Evolutionary conservation across 2,888 invertebrate species (phyloP).

Genomic region (Imbricaverruca yamaguchii): DNA sequence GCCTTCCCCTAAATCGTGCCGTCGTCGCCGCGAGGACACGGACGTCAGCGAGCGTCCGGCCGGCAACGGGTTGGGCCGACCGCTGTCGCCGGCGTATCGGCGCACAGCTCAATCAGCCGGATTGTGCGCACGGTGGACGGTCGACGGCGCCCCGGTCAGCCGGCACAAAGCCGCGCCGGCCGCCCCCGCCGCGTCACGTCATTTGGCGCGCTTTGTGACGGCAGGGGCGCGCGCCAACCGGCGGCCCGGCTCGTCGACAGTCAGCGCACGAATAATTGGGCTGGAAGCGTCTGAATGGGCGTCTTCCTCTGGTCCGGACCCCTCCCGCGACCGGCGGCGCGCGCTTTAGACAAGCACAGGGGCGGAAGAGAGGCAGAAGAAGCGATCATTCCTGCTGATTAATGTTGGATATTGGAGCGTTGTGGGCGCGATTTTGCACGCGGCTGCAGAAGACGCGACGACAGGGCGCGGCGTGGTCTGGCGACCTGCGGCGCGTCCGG

Average conservation of each 20-base stretch:
- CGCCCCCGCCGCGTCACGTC: constrained; percentile 15
- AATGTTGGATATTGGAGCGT: not conserved
- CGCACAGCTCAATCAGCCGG: not conserved
- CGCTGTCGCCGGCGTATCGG: not conserved
- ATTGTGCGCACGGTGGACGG: not conserved
- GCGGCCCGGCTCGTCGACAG: not conserved
- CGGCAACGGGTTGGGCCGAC: not conserved
- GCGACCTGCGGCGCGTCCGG: no score
- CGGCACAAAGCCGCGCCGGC: not conserved
- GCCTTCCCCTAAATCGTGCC: not conserved
- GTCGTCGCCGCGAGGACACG: not conserved
- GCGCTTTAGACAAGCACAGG: not conserved
- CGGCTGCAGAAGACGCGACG: not conserved
- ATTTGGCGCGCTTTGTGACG: constrained; percentile 20
- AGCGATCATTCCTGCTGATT: not conserved
- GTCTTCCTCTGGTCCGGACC: not conserved
- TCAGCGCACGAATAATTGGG: not conserved
- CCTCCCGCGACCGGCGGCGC: not conserved
- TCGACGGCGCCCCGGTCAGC: not conserved
- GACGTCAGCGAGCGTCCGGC: not conserved
- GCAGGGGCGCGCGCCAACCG: constrained; percentile 3
- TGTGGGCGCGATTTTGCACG: not conserved
- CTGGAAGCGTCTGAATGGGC: constrained; percentile 17
- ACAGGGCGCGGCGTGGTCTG: not conserved
- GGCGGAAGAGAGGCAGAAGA: constrained; percentile 10